phyloP scores from a whole-genome alignment of 2,888 invertebrate genomes.

The Phasia obesa region DNA sequence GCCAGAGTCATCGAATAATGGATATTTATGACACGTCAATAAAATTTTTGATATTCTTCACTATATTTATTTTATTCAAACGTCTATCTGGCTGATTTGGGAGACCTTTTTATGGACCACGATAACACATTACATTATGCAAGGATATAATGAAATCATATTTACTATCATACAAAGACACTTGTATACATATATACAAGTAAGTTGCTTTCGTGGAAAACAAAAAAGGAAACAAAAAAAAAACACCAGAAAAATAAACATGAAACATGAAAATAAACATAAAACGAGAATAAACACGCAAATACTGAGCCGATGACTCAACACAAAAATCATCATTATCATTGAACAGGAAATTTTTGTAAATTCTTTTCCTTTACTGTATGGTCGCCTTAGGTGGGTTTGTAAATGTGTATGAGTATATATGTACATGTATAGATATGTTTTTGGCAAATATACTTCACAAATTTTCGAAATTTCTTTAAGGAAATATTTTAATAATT shows the following conservation, averaged over 20 bases:
- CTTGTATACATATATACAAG: background rate
- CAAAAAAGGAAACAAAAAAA: slow-evolving; percentile 14
- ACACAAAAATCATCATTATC: slow-evolving; percentile 64
- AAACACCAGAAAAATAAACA: too few relatives aligned
- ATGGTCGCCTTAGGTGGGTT: slow-evolving; percentile 14
- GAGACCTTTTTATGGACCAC: background rate
- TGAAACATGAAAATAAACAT: too few relatives aligned
- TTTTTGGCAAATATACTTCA: slow-evolving; percentile 15
- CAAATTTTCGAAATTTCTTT: slow-evolving; percentile 15
- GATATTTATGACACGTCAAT: too few relatives aligned
- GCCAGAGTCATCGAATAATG: too few relatives aligned
- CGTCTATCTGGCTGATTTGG: too few relatives aligned
- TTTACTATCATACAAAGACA: slow-evolving; percentile 1
- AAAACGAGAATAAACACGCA: slow-evolving; percentile 48
- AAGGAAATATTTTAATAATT: background rate
- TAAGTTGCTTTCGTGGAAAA: slow-evolving; percentile 34
- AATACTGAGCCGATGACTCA: slow-evolving; percentile 75
- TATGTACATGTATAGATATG: too few relatives aligned
- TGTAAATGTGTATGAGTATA: background rate
- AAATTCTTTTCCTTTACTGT: background rate
- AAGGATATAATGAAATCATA: slow-evolving; percentile 54
- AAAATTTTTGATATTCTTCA: too few relatives aligned
- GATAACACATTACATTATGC: slow-evolving; percentile 49
- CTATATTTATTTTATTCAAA: too few relatives aligned
- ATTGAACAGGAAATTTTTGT: slow-evolving; percentile 74